phyloP scores from a whole-genome alignment of 2,888 invertebrate genomes.

The Bembecia ichneumoniformis region DNA sequence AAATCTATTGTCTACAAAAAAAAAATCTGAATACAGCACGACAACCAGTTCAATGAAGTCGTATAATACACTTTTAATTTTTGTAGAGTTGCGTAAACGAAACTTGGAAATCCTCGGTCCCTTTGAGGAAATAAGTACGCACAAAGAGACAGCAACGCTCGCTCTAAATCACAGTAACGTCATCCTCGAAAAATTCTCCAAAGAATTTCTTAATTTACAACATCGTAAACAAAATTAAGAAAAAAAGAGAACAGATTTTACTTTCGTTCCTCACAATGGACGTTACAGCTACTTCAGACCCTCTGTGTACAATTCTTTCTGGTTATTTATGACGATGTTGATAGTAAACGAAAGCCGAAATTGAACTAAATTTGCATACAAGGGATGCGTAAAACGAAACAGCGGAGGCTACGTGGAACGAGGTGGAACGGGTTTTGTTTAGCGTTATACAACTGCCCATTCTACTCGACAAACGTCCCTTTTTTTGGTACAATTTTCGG shows the following conservation, averaged over 20 bases:
- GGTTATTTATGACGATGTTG: constrained; percentile 36
- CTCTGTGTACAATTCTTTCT: constrained; percentile 20
- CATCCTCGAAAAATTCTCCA: constrained; percentile 4
- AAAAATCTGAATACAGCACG: too few relatives aligned
- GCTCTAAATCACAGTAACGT: constrained; percentile 2
- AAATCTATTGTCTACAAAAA: too few relatives aligned
- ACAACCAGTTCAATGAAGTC: too few relatives aligned
- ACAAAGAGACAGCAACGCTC: constrained; percentile 3
- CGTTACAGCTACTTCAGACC: constrained; percentile 17
- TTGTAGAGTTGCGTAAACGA: too few relatives aligned
- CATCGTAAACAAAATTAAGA: constrained; percentile 7
- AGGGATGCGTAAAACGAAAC: constrained; percentile 29
- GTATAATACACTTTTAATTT: too few relatives aligned
- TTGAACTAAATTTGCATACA: constrained; percentile 50
- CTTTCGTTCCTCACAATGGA: constrained; percentile 21
- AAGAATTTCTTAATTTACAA: constrained; percentile 7
- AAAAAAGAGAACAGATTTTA: constrained; percentile 13
- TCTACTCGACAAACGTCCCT: constrained; percentile 20
- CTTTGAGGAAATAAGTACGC: background rate
- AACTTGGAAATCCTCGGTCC: background rate
- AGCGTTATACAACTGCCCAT: constrained; percentile 20
- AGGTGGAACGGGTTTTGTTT: constrained; percentile 11
- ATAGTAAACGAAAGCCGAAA: constrained; percentile 38
- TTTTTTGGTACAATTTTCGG: constrained; percentile 19
- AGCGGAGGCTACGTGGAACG: constrained; percentile 7